These are phyloP conservation scores for Microplitis manilae DNA, from an alignment of 2,888 invertebrate genomes.

Conservation along the genomic window DNA sequence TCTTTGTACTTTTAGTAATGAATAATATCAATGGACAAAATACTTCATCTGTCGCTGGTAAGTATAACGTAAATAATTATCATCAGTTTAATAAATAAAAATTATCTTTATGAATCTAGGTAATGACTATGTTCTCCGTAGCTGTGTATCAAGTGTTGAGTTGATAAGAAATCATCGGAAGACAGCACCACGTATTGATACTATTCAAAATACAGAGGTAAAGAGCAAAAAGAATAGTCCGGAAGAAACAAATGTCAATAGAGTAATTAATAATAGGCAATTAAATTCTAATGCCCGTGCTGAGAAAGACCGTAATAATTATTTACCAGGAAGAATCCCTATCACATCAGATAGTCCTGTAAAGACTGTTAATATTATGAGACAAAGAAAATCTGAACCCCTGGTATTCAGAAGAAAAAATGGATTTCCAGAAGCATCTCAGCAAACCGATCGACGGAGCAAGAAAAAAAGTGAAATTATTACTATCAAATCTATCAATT, in stretches of 20 bases:
- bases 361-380: slow-evolving; percentile 59
- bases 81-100: background rate
- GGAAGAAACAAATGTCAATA: background rate
- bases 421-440: slow-evolving; percentile 57
- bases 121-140: slow-evolving; percentile 63
- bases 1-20: slow-evolving; percentile 6
- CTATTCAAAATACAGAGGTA: background rate
- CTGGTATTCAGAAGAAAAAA: slow-evolving; percentile 58
- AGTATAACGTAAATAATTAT: slow-evolving; percentile 15
- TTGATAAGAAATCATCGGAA: slow-evolving; percentile 52
- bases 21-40: background rate
- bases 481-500: slow-evolving; percentile 55
- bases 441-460: slow-evolving; percentile 38
- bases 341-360: slow-evolving; percentile 59
- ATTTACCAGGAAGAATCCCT: slow-evolving; percentile 11
- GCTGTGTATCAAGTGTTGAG: slow-evolving; percentile 65
- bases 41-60: slow-evolving; percentile 32
- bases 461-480: slow-evolving; percentile 51
- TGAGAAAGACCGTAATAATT: background rate
- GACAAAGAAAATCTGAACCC: slow-evolving; percentile 53
- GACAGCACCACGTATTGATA: background rate
- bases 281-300: background rate
- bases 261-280: background rate
- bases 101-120: slow-evolving; percentile 47
- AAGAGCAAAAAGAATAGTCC: background rate